Evolutionary conservation across 92 coral and sea anemone genomes (phyloP), one percentile per base, ranked within the genome.

Genomic region (Plumapathes pennacea): DNA sequence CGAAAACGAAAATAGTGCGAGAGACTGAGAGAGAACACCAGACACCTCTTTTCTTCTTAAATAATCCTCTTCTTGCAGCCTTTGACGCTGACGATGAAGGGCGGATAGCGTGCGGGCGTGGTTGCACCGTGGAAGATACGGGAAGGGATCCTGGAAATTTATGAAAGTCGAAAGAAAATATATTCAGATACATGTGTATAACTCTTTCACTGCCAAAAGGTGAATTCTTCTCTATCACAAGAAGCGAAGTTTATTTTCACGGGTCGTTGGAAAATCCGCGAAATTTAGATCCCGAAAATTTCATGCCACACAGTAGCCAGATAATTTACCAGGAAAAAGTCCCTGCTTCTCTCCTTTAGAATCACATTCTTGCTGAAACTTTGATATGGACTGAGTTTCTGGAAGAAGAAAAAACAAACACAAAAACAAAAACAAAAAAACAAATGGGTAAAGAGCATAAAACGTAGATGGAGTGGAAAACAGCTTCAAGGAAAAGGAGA

Each of bases 51-150:
- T 38, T 19, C 63, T 72, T 67, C 80, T 76, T 54, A 27, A 14
- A 4, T 73, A 82, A 31, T 74, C 83, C 18, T 70, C 74, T 10
- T 60, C 69, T 60, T 77, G 63, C 4, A 84, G 40, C 40, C 74
- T 76, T 32, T 57, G 81, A 29, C 60, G 77, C 71, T 94, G 96
- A 26, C 90, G 62, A 32, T 56, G 74, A 17, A 94, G 83, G 7
- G 96, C 96, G 22, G 99, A 94, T 56, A 89, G 44, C 1, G 96
- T 76, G 33, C 98, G 69, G 14, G 95, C 89, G 39, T 94, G 99
- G 43, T 84, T 71, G 46, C 99, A 94, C 29, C 96, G 76, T 3
- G 80, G 90, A 17, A 85, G 60, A 28, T 88, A 81, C 0, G 98
- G 98, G 17, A 88, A 84, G 32, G 96, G 99, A 32, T 94, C 96